phyloP scores from a whole-genome alignment of 1,140 invertebrate species.

The Odontomachus brunneus region DNA sequence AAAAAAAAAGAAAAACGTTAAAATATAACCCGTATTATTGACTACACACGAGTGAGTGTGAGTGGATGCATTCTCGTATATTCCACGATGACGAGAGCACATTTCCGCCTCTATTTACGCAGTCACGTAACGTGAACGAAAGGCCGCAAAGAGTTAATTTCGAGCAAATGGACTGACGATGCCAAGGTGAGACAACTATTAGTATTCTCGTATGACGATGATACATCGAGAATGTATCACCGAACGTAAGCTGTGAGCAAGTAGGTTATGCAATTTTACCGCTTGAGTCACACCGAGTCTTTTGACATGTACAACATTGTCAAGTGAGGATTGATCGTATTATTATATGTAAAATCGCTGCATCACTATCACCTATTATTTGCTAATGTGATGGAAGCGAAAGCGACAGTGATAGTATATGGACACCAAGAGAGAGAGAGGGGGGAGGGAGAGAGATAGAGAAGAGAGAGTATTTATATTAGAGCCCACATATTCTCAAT shows the following conservation, averaged over 20 bases:
- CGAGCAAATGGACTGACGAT: not conserved
- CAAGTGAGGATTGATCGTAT: not conserved
- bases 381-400: not conserved
- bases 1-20: no score
- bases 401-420: not conserved
- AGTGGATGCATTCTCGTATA: no score
- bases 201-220: not conserved
- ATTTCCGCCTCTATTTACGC: no score
- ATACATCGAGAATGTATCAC: not conserved
- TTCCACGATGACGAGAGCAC: no score
- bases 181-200: conserved; percentile 10
- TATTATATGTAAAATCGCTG: not conserved
- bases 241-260: not conserved
- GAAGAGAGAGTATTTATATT: no score
- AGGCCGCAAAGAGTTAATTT: conserved; percentile 6
- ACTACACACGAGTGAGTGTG: no score
- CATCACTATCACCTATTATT: not conserved
- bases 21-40: no score
- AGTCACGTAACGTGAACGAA: no score
- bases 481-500: no score
- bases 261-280: not conserved
- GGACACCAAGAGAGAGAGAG: no score
- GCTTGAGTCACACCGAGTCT: not conserved
- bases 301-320: not conserved
- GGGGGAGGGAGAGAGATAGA: no score